These are phyloP conservation scores for Choreutis nemorana DNA, from an alignment of 2,888 invertebrate genomes.

Conservation along the genomic window DNA sequence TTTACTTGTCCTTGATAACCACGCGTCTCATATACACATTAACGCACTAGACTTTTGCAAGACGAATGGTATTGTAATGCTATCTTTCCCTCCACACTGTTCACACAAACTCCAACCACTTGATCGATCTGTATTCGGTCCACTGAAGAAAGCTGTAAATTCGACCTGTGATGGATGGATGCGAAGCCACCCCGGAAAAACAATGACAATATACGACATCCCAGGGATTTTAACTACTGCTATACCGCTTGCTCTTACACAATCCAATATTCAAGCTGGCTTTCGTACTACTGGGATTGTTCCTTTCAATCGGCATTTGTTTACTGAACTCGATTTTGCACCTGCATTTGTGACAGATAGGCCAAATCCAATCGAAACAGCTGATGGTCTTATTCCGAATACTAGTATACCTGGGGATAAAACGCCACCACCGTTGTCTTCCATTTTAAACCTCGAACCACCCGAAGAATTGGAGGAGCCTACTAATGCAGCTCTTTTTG, in stretches of 20 bases:
- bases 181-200: slow-evolving; percentile 17
- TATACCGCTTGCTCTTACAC: slow-evolving; percentile 16
- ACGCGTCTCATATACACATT: slow-evolving; percentile 16
- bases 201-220: slow-evolving; percentile 22
- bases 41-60: slow-evolving; percentile 14
- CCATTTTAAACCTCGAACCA: background rate
- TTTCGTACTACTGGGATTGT: slow-evolving; percentile 16
- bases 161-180: slow-evolving; percentile 18
- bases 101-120: slow-evolving; percentile 20
- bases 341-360: slow-evolving; percentile 19
- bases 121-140: slow-evolving; percentile 17
- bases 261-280: slow-evolving; percentile 15
- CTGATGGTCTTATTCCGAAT: background rate
- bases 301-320: slow-evolving; percentile 17
- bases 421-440: slow-evolving; percentile 3
- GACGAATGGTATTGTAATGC: slow-evolving; percentile 14
- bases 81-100: slow-evolving; percentile 20
- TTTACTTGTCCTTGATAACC: slow-evolving; percentile 18
- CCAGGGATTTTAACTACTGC: slow-evolving; percentile 14
- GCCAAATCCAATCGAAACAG: slow-evolving; percentile 8
- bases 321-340: slow-evolving; percentile 16
- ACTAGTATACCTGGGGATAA: slow-evolving; percentile 1
- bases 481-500: too few relatives aligned
- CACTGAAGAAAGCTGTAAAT: slow-evolving; percentile 18
- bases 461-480: too few relatives aligned